phyloP scores from a whole-genome alignment of 2,797 vertebrate genomes.

The Carapus acus region DNA sequence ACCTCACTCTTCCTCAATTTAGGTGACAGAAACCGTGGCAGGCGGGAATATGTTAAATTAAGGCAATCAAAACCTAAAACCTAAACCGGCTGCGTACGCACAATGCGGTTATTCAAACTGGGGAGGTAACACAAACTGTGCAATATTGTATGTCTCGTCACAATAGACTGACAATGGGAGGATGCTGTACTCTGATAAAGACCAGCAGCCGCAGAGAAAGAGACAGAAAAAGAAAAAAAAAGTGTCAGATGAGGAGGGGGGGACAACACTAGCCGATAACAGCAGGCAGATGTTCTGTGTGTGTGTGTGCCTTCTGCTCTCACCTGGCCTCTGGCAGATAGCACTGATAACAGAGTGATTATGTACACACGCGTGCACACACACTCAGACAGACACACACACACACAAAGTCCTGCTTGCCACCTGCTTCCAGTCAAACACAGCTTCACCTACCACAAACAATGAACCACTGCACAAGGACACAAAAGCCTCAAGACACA shows the following conservation, averaged over 20 bases:
- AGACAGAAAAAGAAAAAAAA: conserved; percentile 5
- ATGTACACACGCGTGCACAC: conserved; percentile 26
- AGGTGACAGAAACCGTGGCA: background rate
- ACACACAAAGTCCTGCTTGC: conserved; percentile 53
- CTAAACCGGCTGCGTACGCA: too few relatives aligned
- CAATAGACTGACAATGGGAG: background rate
- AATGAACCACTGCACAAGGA: conserved; percentile 61
- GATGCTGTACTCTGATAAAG: background rate
- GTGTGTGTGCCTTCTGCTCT: conserved; percentile 38
- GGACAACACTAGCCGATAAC: conserved; percentile 29
- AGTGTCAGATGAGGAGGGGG: conserved; percentile 18
- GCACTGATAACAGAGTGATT: conserved; percentile 64
- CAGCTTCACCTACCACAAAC: conserved; percentile 71
- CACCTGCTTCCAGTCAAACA: conserved; percentile 78
- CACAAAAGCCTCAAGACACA: conserved; percentile 52
- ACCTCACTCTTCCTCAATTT: background rate
- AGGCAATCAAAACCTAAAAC: too few relatives aligned
- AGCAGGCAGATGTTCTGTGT: conserved; percentile 59
- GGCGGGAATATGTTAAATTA: too few relatives aligned
- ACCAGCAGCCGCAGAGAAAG: background rate
- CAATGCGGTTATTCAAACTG: too few relatives aligned
- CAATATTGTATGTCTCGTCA: background rate
- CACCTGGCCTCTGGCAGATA: conserved; percentile 64
- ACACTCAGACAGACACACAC: conserved; percentile 29
- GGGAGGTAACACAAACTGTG: too few relatives aligned